Evolutionary conservation across 2,797 vertebrate species (phyloP), one percentile per base, ranked within the genome.

Genomic region (Sebastes hopkinsi): DNA sequence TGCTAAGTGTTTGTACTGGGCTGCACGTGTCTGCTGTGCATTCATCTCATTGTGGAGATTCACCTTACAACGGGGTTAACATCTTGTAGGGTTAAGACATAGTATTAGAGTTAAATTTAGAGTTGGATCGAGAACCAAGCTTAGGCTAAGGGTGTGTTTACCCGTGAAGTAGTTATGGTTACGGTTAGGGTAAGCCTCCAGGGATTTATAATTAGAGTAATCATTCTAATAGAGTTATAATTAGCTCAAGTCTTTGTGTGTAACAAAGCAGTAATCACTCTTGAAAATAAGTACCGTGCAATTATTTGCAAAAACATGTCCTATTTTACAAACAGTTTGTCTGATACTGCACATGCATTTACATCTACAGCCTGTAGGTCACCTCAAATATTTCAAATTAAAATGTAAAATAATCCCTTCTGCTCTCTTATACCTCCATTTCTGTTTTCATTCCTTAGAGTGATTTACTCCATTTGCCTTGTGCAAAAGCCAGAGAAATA

Each of bases 171-270:
- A 20, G 71, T 34, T 58, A 58, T 25, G n/a, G 3, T 23, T 42
- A 13, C 46, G 42, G 30, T 68, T 29, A 23, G 32, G 5, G 8
- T 4, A 20, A 60, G 16, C 14, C 42, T 73, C 46, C 50, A 52
- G 50, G 50, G 50, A 52, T 20, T 52, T 52, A n/a, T n/a, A n/a
- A 52, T 52, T 52, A 52, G 50, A 52, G 50, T 20, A 52, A 52
- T 52, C 18, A 52, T 52, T 52, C 8, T 52, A 52, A 52, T 52
- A n/a, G 50, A 52, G 67, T 71, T 81, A 77, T 82, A 81, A 83
- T 88, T 83, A 83, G 69, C 67, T 20, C 36, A 20, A 3, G n/a
- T 56, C 22, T 56, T 12, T 14, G 9, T 25, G 27, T 67, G 20
- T 8, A 11, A 30, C 10, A 61, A 66, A 54, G 67, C 52, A 67